Evolutionary conservation across 1,140 invertebrate species (phyloP).

Genomic region (Sarcophaga bullata): DNA sequence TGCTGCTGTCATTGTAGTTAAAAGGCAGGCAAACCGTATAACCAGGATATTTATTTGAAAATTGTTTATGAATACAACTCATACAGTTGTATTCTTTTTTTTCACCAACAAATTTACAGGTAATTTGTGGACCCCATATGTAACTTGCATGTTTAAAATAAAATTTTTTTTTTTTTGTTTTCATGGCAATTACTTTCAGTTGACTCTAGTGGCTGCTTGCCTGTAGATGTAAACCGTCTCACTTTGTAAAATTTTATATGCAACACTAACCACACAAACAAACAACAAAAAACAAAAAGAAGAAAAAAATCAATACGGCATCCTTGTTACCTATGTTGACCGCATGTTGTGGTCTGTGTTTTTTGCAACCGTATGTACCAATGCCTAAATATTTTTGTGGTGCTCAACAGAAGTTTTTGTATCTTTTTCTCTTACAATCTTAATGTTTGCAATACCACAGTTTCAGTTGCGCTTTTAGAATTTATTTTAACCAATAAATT

Average conservation of each 20-base stretch:
- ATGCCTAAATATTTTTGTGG: not conserved
- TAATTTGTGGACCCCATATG: constrained; percentile 16
- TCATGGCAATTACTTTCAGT: not conserved
- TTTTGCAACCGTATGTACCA: not conserved
- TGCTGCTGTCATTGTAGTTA: not conserved
- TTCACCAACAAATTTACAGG: not conserved
- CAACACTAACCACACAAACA: not conserved
- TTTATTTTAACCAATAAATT: constrained; percentile 23
- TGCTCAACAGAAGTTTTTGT: not conserved
- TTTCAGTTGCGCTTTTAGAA: constrained; percentile 16
- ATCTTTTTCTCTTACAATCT: not conserved
- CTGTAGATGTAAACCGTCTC: not conserved
- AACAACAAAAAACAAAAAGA: too few relatives aligned
- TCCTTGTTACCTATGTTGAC: constrained; percentile 7
- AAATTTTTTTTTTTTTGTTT: not conserved
- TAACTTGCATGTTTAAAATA: not conserved
- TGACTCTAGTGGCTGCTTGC: not conserved
- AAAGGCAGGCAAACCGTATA: constrained; percentile 4
- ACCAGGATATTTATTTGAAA: constrained; percentile 27
- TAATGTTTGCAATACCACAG: not conserved
- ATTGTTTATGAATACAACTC: not conserved
- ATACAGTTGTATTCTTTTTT: not conserved
- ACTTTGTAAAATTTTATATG: not conserved
- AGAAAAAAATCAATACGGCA: not conserved
- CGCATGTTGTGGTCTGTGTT: not conserved